Evolutionary conservation across 2,888 invertebrate species (phyloP).

Genomic region (Dendrolimus pini): DNA sequence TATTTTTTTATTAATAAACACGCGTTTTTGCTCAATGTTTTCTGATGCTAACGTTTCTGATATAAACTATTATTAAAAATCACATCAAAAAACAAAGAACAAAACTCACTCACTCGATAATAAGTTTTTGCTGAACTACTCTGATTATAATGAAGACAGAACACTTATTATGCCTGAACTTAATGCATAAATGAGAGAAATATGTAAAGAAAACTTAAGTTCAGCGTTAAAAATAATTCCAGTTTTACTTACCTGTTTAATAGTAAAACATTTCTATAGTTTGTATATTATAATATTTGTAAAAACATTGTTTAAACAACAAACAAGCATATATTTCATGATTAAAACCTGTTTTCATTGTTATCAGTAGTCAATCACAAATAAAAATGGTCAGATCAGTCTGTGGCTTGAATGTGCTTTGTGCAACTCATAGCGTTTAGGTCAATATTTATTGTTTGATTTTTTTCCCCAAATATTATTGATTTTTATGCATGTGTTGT

Average conservation of each 20-base stretch:
- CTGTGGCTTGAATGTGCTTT: neutral
- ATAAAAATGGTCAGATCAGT: no score
- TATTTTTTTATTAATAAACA: conserved; percentile 37
- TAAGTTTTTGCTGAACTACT: conserved; percentile 14
- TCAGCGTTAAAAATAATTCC: no score
- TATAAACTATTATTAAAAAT: conserved; percentile 11
- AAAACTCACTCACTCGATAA: conserved; percentile 25
- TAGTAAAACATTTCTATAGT: no score
- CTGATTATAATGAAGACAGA: conserved; percentile 14
- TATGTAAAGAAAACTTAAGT: no score
- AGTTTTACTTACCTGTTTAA: no score
- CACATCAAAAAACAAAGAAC: conserved; percentile 29
- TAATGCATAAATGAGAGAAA: no score
- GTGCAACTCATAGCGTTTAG: neutral
- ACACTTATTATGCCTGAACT: neutral
- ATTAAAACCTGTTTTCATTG: no score
- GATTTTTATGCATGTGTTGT: neutral
- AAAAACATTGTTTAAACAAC: no score
- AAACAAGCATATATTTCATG: no score
- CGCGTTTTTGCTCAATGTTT: conserved; percentile 31
- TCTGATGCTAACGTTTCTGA: neutral
- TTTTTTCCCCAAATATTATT: neutral
- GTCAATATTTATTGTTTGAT: neutral
- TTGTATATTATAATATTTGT: no score
- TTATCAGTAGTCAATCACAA: no score